Base-by-base conservation (phyloP, 2,888 invertebrate species). In the Gymnocheta viridis region DNA sequence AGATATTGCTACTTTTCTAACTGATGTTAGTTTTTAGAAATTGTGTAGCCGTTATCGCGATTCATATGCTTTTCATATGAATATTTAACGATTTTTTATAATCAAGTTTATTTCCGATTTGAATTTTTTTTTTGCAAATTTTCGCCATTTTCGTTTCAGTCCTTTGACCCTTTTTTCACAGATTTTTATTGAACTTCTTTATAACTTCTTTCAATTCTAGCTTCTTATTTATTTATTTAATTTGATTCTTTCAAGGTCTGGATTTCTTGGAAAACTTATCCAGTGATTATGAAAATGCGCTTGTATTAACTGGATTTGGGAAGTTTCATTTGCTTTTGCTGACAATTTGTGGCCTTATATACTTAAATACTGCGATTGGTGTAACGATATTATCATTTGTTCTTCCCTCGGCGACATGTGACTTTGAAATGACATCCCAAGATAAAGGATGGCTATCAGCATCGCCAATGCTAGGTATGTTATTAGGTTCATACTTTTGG, bases 401-500 rank as follows among this genome's bases (percentile, higher is more conserved):
- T 79, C 92, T 97, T 80, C 97, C 97, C 5, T 94, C 96, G 4
- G 97, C 96, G 64, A 95, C 95, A 90, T 96, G 96, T 92, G 96
- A 96, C 92, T 96, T 96, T 92, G 92, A 93, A 87, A 96, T 96
- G 96, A 94, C 95, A 47, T 96, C 96, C 1, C 91, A 94, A 35
- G 96, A 96, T 92, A 96, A 96, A 89, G 96, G 96, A 69, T 95
- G 95, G 93, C 93, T 96, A 29, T 95, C 95, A 27, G 95, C 96
- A 38, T 94, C 95, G 41, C 95, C 96, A 87, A 95, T 96, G 95
- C 93, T 96, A 86, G 96, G 96, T 85, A 96, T 96, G 96, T 94
- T 96, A 66, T 92, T 96, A 88, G 96, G 96, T 19, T 96, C 96
- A 54, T 96, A 96, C 92, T 95, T 96, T 92, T 96, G 96, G 96